Conservation (phyloP, 2,797 vertebrate species). For the Sorex maritimensis region DNA sequence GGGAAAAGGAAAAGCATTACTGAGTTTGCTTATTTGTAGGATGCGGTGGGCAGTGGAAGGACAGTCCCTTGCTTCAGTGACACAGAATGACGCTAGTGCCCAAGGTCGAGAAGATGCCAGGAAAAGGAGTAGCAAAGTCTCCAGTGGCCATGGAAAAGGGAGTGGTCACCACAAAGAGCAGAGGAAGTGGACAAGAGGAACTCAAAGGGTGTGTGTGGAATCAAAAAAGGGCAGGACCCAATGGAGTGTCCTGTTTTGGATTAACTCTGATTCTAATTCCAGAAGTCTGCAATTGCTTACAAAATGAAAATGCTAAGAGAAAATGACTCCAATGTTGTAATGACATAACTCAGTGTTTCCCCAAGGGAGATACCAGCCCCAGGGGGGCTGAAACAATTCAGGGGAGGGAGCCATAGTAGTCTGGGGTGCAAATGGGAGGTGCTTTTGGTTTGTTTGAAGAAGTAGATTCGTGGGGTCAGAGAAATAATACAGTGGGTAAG, state of each 20-base stretch:
- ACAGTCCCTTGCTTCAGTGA: background rate
- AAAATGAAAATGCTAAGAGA: background rate
- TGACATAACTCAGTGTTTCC: background rate
- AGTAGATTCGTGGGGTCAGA: no score
- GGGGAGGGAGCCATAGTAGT: no score
- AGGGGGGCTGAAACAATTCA: no score
- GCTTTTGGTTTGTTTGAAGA: no score
- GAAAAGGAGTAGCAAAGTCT: background rate
- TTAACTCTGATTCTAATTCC: background rate
- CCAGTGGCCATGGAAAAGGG: background rate
- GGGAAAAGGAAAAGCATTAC: background rate
- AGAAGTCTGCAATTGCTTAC: constrained; percentile 6
- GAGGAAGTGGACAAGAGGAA: background rate
- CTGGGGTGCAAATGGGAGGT: no score
- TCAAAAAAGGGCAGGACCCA: background rate
- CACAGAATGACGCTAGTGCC: background rate
- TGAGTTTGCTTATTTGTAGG: background rate
- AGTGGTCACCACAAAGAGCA: background rate
- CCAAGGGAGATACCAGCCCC: no score
- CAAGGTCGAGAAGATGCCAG: background rate
- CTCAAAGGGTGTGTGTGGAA: background rate
- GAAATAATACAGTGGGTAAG: no score
- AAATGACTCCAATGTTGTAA: background rate
- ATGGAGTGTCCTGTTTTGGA: background rate
- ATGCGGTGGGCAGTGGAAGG: background rate